phyloP scores from a whole-genome alignment of 2,113 vertebrate species.

The Psittacula cyanocephala region DNA sequence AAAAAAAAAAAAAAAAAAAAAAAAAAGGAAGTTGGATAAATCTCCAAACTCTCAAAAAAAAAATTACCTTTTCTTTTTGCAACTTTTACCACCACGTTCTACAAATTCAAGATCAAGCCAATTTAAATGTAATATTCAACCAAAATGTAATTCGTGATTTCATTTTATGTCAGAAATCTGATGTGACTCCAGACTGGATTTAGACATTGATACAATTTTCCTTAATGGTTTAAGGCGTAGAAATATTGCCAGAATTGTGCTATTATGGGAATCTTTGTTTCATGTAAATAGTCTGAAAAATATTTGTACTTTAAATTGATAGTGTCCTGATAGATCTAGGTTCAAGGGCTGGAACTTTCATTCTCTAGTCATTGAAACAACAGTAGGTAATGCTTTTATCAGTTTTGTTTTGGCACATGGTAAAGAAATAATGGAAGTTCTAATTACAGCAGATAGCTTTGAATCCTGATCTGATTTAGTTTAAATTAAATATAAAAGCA shows the following conservation, averaged over 20 bases:
- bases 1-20: too few relatives aligned
- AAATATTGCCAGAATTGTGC: not conserved
- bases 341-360: not conserved
- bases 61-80: not conserved
- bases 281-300: not conserved
- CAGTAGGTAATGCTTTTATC: not conserved
- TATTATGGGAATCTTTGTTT: not conserved
- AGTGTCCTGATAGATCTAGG: not conserved
- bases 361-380: not conserved
- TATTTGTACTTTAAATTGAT: not conserved
- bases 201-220: not conserved
- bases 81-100: not conserved
- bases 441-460: not conserved
- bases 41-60: not conserved
- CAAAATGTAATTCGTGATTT: not conserved
- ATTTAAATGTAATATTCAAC: not conserved
- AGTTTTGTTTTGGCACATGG: not conserved
- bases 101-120: not conserved
- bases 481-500: conserved; percentile 1
- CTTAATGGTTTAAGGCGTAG: not conserved
- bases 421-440: not conserved
- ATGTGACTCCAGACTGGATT: not conserved
- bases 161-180: not conserved
- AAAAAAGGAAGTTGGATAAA: not conserved
- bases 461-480: not conserved